Conservation (phyloP, 2,888 invertebrate species). For the Amiota communis region DNA sequence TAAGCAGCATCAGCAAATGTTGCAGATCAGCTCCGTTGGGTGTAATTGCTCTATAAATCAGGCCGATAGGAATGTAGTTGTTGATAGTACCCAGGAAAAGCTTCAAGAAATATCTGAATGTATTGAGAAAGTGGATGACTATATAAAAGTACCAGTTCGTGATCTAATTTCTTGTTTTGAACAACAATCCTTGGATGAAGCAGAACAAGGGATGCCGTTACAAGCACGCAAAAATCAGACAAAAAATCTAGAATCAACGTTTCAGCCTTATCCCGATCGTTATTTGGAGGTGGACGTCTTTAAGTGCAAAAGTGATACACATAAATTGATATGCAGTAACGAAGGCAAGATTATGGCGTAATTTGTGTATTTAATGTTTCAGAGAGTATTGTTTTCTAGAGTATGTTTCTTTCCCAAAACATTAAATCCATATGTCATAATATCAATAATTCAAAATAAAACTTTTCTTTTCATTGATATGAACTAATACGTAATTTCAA, state of each 20-base stretch:
- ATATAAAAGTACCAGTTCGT: conserved; percentile 73
- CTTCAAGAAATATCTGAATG: conserved; percentile 23
- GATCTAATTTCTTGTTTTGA: conserved; percentile 78
- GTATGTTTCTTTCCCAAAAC: background rate
- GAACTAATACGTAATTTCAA: no score
- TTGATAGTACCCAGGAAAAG: background rate
- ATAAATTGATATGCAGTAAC: background rate
- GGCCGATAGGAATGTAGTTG: background rate
- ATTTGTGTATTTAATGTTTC: background rate
- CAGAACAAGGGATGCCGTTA: background rate
- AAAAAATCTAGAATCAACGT: background rate
- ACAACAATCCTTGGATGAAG: conserved; percentile 72
- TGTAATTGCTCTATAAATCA: background rate
- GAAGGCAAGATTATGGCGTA: background rate
- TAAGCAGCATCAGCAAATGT: conserved; percentile 21
- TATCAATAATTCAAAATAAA: no score
- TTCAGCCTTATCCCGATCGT: background rate
- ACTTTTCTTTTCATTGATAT: no score
- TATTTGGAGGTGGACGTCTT: background rate
- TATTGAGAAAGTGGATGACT: conserved; percentile 51
- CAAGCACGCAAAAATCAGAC: background rate
- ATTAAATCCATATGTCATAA: background rate
- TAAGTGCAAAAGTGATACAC: background rate
- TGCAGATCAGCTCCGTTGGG: background rate
- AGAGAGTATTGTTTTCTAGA: background rate